Percentiles rank a stretch among this genome's conserved stretches.
Conservation (phyloP, 1,140 invertebrate genomes). For the Metaphire vulgaris region DNA sequence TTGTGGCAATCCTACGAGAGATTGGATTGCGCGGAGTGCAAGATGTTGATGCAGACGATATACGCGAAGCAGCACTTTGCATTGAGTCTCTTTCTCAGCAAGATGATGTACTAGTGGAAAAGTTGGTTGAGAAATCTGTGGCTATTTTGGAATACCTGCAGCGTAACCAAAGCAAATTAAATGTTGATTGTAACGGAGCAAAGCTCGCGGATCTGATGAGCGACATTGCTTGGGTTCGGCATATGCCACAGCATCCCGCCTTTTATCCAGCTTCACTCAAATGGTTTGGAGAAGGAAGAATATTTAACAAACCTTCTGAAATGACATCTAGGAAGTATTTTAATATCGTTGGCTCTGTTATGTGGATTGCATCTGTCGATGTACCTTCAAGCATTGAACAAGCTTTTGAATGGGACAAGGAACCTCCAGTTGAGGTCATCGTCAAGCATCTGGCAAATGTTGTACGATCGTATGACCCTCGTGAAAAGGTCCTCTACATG, state of each 20-base stretch:
- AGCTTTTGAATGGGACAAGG: conserved; percentile 14
- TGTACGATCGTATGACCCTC: conserved; percentile 9
- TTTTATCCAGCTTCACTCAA: conserved; percentile 23
- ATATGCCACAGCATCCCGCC: conserved; percentile 4
- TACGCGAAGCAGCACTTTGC: conserved; percentile 17
- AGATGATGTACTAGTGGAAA: neutral
- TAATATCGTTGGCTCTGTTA: conserved; percentile 22
- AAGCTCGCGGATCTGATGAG: neutral
- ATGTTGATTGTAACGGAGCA: conserved; percentile 7
- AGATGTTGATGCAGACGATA: conserved; percentile 27
- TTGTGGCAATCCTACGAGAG: conserved; percentile 24
- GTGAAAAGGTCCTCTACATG: conserved; percentile 22
- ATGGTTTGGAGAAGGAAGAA: conserved; percentile 10
- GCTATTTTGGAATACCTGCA: conserved; percentile 22
- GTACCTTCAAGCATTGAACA: neutral
- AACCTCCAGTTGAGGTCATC: neutral
- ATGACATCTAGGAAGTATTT: conserved; percentile 17
- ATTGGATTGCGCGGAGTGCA: conserved; percentile 24
- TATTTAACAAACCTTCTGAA: conserved; percentile 9
- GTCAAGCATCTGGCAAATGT: conserved; percentile 22
- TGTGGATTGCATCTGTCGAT: conserved; percentile 16
- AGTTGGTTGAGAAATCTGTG: conserved; percentile 15
- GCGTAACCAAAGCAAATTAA: conserved; percentile 11
- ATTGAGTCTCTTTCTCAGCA: conserved; percentile 2
- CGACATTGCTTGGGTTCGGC: conserved; percentile 20